Base-by-base conservation (phyloP, 2,797 vertebrate species). In the Chaenodraco wilsoni region DNA sequence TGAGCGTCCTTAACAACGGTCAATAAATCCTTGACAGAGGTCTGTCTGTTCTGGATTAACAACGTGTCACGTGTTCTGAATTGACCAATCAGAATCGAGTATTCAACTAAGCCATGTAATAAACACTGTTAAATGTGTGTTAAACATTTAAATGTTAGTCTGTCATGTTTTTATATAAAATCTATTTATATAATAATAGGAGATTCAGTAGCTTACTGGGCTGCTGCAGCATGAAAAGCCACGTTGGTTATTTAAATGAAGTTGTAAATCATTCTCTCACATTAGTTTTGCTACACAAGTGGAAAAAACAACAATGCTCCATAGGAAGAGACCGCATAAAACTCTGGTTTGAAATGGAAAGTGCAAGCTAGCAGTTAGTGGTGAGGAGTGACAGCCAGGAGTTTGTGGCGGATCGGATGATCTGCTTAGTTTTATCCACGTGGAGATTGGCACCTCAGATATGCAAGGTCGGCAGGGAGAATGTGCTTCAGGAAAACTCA, bases 331-430 rank as follows among this genome's bases (percentile, higher is more conserved):
- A 81, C 49, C 55, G 70, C 50, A 63, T 45, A 72, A 78, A 87
- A 76, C 40, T 65, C 40, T 60, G 16, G 2, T 66, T 65, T 82
- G 56, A 85, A 84, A 74, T 55, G 72, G 55, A 88, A 89, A 84
- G 78, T 48, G 51, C 79, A 84, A 84, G 81, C 81, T 76, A 88
- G 91, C 84, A 90, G 59, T 93, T 93, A 92, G 93, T 86, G 91
- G 92, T 81, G 77, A 87, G 81, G 68, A 59, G 49, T 88, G 81
- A 90, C 91, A 88, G 91, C 89, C 91, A 90, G 90, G 81, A 73
- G 62, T 84, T 83, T 88, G 82, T 89, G 90, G 85, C 81, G 43
- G 65, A 71, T 37, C 2, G 43, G 9, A 41, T 50, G 78, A 88
- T 54, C 57, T 54, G 66, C 72, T 72, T 78, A 3, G 60, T 61